Evolutionary conservation across 2,888 invertebrate genomes (phyloP).

Genomic region (Meliscaeva auricollis): DNA sequence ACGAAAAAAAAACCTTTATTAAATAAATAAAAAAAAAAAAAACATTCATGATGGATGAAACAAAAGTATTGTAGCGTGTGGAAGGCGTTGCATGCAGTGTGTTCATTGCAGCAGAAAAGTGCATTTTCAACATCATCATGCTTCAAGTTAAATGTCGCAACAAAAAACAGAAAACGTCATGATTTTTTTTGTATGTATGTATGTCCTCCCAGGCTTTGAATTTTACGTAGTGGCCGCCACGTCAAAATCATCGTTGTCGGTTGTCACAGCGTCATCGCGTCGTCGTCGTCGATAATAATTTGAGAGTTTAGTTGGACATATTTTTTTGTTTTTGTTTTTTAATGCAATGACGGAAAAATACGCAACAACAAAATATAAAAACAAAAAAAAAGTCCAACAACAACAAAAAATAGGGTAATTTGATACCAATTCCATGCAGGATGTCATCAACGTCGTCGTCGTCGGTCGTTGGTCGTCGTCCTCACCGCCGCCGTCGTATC

Average conservation of each 20-base stretch:
- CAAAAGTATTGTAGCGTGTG: slow-evolving; percentile 50
- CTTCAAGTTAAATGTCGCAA: slow-evolving; percentile 55
- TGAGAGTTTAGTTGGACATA: slow-evolving; percentile 67
- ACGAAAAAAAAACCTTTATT: slow-evolving; percentile 1
- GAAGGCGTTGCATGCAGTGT: slow-evolving; percentile 61
- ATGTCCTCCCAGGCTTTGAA: background rate
- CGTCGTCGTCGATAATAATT: slow-evolving; percentile 67
- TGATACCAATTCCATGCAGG: slow-evolving; percentile 76
- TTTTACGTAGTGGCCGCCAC: background rate
- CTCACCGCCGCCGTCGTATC: slow-evolving; percentile 42
- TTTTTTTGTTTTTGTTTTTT: slow-evolving; percentile 13
- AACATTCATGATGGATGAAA: slow-evolving; percentile 38
- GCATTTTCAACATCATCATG: slow-evolving; percentile 65
- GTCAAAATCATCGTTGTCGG: slow-evolving; percentile 41
- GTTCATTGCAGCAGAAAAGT: slow-evolving; percentile 74
- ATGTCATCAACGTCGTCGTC: slow-evolving; percentile 70
- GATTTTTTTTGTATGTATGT: slow-evolving; percentile 63
- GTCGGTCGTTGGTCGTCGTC: slow-evolving; percentile 30
- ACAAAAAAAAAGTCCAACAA: slow-evolving; percentile 20
- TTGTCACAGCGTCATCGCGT: slow-evolving; percentile 39
- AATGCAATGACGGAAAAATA: slow-evolving; percentile 9
- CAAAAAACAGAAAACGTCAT: slow-evolving; percentile 30
- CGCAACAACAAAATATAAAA: background rate
- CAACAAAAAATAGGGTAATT: slow-evolving; percentile 66
- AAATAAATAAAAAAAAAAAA: background rate